phyloP scores from a whole-genome alignment of 2,797 vertebrate species.

The Morus bassanus region DNA sequence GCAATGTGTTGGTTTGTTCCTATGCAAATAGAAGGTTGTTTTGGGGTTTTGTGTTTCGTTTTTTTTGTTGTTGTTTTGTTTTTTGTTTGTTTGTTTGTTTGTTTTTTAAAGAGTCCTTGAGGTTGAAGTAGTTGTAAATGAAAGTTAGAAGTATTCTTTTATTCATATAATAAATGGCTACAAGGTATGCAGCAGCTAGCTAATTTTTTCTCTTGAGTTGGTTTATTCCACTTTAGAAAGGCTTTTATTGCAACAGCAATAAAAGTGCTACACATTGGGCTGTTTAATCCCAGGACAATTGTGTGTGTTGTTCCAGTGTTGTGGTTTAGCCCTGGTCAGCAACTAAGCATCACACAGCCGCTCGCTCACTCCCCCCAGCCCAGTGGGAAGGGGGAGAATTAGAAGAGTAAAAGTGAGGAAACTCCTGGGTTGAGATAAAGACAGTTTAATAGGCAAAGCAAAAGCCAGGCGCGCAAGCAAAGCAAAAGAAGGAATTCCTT shows the following conservation, averaged over 20 bases:
- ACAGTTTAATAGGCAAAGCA: no score
- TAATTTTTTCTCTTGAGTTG: not conserved
- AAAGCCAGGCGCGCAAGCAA: no score
- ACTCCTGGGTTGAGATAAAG: no score
- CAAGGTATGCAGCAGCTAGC: not conserved
- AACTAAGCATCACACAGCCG: no score
- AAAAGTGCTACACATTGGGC: not conserved
- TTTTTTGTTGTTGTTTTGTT: no score
- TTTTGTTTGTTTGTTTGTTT: not conserved
- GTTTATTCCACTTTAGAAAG: not conserved
- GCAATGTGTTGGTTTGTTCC: not conserved
- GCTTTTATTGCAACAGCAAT: not conserved
- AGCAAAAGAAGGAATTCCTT: no score
- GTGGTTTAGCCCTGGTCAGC: no score
- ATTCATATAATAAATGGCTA: not conserved
- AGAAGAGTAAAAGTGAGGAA: no score
- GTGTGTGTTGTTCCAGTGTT: not conserved
- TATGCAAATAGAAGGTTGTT: not conserved
- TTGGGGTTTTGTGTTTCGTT: no score
- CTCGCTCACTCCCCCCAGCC: no score
- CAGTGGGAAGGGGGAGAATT: no score
- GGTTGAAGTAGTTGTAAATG: not conserved
- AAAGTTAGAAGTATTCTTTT: not conserved
- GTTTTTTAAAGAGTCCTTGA: not conserved
- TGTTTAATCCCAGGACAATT: not conserved